A percentile compares a stretch with the other conserved stretches of the same genome.
Conservation (phyloP, 2,888 invertebrate species). For the Tortricodes alternella region DNA sequence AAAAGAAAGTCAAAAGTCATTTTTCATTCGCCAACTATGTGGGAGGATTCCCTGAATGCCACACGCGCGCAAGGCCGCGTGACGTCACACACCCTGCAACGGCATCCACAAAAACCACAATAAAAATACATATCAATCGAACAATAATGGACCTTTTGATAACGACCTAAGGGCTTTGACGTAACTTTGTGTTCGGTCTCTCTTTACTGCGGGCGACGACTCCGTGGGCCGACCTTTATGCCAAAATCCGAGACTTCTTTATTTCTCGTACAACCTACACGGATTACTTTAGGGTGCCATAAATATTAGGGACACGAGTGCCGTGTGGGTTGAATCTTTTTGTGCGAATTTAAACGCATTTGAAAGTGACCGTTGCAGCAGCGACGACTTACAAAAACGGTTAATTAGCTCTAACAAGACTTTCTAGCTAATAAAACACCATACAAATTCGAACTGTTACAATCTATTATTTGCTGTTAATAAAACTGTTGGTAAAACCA, state of each 20-base stretch:
- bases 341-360: neutral
- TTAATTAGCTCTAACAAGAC: no score
- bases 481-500: no score
- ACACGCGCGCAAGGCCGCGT: slow-evolving; percentile 9
- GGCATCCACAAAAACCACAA: no score
- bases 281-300: slow-evolving; percentile 15
- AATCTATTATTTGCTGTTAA: no score
- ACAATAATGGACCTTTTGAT: no score
- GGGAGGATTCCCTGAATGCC: neutral
- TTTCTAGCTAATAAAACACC: no score
- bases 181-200: neutral
- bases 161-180: no score
- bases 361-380: neutral
- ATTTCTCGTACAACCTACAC: slow-evolving; percentile 11
- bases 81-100: slow-evolving; percentile 5
- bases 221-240: slow-evolving; percentile 24
- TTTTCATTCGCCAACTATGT: slow-evolving; percentile 10
- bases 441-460: no score
- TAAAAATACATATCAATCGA: no score
- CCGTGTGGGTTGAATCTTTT: slow-evolving; percentile 14
- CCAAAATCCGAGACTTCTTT: slow-evolving; percentile 5
- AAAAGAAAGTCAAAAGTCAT: neutral
- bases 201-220: neutral
- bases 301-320: slow-evolving; percentile 16
- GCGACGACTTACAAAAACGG: neutral